Evolutionary conservation across 2,888 invertebrate genomes (phyloP).

Genomic region (Drosophila yooni): DNA sequence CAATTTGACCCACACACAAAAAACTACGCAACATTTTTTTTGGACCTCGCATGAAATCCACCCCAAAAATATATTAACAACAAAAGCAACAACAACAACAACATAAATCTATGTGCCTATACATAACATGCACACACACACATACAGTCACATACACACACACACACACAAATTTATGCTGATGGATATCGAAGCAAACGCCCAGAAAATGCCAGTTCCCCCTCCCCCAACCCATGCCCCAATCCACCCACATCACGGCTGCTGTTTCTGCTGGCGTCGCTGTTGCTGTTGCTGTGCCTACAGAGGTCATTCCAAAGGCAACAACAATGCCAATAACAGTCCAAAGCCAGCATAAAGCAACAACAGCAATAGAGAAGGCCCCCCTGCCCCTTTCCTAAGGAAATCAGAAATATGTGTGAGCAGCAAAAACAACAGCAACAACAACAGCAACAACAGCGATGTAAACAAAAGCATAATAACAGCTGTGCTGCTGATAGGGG

Average conservation of each 20-base stretch:
- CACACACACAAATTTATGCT: slow-evolving; percentile 11
- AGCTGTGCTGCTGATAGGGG: slow-evolving; percentile 52
- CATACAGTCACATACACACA: neutral
- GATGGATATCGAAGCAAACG: slow-evolving; percentile 60
- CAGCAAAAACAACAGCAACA: slow-evolving; percentile 23
- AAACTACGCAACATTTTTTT: slow-evolving; percentile 51
- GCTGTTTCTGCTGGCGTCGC: slow-evolving; percentile 21
- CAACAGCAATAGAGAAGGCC: slow-evolving; percentile 40
- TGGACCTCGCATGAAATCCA: slow-evolving; percentile 55
- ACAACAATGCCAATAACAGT: slow-evolving; percentile 74
- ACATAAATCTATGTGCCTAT: slow-evolving; percentile 55
- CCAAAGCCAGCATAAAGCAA: slow-evolving; percentile 56
- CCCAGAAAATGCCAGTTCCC: slow-evolving; percentile 32
- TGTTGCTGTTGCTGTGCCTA: slow-evolving; percentile 57
- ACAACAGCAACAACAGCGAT: slow-evolving; percentile 55
- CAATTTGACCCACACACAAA: slow-evolving; percentile 15
- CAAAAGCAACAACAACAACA: slow-evolving; percentile 43
- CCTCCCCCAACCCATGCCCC: slow-evolving; percentile 14
- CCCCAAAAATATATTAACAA: slow-evolving; percentile 49
- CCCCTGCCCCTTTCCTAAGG: neutral
- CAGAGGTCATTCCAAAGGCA: slow-evolving; percentile 83
- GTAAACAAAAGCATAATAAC: slow-evolving; percentile 72
- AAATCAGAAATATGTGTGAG: slow-evolving; percentile 28
- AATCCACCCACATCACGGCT: slow-evolving; percentile 1
- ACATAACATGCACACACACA: slow-evolving; percentile 9